Conservation (phyloP, 2,797 vertebrate species). For the Acanthiza pusilla region DNA sequence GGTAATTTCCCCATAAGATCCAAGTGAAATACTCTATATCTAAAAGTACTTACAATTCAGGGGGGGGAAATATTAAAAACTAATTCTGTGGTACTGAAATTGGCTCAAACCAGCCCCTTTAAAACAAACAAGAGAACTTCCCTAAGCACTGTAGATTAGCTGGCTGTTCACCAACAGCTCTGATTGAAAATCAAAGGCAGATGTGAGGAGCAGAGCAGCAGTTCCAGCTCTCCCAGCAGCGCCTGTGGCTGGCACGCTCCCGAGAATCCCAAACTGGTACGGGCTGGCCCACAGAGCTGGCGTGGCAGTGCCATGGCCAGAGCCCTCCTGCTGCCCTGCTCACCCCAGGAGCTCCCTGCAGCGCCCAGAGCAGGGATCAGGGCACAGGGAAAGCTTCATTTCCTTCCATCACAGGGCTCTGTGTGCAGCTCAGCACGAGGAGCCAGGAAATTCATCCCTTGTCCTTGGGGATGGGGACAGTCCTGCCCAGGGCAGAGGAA, state of each 20-base stretch:
- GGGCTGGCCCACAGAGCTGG: not conserved
- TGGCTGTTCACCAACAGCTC: conserved; percentile 46
- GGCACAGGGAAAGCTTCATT: not conserved
- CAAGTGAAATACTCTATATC: not conserved
- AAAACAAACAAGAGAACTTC: conserved; percentile 1
- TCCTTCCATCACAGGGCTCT: not conserved
- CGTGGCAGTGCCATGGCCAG: not conserved
- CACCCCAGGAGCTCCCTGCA: not conserved
- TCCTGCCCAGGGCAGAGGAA: not conserved
- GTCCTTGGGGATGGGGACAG: not conserved
- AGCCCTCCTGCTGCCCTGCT: not conserved
- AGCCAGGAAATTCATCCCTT: not conserved
- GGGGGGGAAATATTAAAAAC: not conserved
- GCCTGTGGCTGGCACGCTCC: not conserved
- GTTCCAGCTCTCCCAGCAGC: conserved; percentile 30
- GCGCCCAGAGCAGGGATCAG: not conserved
- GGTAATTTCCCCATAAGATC: not conserved
- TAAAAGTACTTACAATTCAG: not conserved
- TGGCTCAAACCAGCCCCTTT: conserved; percentile 21
- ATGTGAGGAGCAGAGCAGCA: conserved; percentile 40
- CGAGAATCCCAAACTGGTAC: not conserved
- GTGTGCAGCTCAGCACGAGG: not conserved
- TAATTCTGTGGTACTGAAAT: conserved; percentile 17
- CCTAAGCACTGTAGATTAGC: conserved; percentile 9
- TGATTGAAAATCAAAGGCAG: conserved; percentile 54